Evolutionary conservation across 2,888 invertebrate species (phyloP).

Genomic region (Hermaeophaga mercurialis): DNA sequence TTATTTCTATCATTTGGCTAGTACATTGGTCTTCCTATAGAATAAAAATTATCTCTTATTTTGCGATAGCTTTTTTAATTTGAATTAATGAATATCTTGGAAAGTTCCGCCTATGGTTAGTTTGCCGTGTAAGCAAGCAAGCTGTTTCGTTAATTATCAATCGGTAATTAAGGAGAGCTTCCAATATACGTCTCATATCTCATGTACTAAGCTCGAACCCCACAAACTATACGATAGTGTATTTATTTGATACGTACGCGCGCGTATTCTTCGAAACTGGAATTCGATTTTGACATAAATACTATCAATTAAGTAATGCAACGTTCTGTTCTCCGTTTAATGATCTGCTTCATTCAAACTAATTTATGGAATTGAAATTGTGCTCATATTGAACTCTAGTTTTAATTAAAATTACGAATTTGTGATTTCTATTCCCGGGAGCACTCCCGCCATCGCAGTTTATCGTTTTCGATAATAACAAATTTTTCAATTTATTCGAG

Average conservation of each 20-base stretch:
- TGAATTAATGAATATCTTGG: too few species aligned
- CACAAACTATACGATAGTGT: slow-evolving; percentile 21
- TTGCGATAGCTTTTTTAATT: too few species aligned
- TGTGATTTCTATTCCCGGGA: slow-evolving; percentile 24
- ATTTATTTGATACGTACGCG: too few species aligned
- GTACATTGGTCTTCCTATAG: too few species aligned
- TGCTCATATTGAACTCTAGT: slow-evolving; percentile 22
- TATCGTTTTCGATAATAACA: slow-evolving; percentile 2
- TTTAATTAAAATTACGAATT: slow-evolving; percentile 27
- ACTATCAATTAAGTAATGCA: slow-evolving; percentile 32
- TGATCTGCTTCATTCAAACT: slow-evolving; percentile 22
- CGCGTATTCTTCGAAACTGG: slow-evolving; percentile 17
- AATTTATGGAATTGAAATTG: slow-evolving; percentile 24
- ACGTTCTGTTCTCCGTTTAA: slow-evolving; percentile 11
- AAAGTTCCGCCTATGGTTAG: slow-evolving; percentile 1
- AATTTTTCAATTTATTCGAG: slow-evolving; percentile 3
- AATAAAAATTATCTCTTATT: too few species aligned
- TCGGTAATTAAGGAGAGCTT: slow-evolving; percentile 17
- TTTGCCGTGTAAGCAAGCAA: neutral
- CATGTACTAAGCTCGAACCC: slow-evolving; percentile 15
- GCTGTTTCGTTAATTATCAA: slow-evolving; percentile 12
- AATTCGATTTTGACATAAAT: slow-evolving; percentile 24
- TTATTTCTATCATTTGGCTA: too few species aligned
- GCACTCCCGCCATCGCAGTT: too few species aligned
- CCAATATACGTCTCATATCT: slow-evolving; percentile 27